These are phyloP conservation scores for Ageneiosus marmoratus DNA, from an alignment of 2,113 vertebrate genomes.

Conservation along the genomic window DNA sequence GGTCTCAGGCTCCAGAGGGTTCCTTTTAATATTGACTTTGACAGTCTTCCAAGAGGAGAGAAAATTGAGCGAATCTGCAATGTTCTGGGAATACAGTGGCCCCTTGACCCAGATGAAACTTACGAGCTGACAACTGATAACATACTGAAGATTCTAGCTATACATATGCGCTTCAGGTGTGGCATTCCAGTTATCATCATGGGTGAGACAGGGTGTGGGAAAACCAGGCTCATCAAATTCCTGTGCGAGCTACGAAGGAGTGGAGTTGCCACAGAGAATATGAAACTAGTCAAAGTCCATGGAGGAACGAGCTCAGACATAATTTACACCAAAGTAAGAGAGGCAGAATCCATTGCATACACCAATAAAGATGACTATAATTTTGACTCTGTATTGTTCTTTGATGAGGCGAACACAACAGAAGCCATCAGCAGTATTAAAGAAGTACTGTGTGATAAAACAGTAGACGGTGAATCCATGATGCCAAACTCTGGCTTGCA, in stretches of 20 bases:
- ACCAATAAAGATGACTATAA: constrained; percentile 72
- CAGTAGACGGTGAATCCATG: constrained; percentile 77
- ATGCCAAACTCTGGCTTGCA: constrained; percentile 71
- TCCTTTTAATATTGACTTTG: constrained; percentile 88
- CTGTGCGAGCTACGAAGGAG: constrained; percentile 81
- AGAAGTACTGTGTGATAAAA: constrained; percentile 89
- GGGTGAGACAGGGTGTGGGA: constrained; percentile 97
- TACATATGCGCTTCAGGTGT: constrained; percentile 94
- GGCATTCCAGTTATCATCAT: constrained; percentile 94
- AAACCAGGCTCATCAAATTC: constrained; percentile 90
- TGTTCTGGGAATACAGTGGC: constrained; percentile 83
- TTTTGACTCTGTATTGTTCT: constrained; percentile 89
- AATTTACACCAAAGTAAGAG: constrained; percentile 80
- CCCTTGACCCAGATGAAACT: constrained; percentile 85
- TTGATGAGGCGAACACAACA: constrained; percentile 95
- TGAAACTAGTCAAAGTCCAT: constrained; percentile 93
- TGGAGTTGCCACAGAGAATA: constrained; percentile 73
- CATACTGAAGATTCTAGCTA: constrained; percentile 89
- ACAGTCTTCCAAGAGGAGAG: constrained; percentile 75
- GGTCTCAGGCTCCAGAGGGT: constrained; percentile 81
- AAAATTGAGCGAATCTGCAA: constrained; percentile 84
- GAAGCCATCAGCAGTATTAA: constrained; percentile 92
- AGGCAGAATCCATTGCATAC: constrained; percentile 76
- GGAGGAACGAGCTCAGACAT: constrained; percentile 87
- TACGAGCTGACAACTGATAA: constrained; percentile 95